Evolutionary conservation across 2,113 vertebrate genomes (phyloP).

Genomic region (Psophia crepitans): DNA sequence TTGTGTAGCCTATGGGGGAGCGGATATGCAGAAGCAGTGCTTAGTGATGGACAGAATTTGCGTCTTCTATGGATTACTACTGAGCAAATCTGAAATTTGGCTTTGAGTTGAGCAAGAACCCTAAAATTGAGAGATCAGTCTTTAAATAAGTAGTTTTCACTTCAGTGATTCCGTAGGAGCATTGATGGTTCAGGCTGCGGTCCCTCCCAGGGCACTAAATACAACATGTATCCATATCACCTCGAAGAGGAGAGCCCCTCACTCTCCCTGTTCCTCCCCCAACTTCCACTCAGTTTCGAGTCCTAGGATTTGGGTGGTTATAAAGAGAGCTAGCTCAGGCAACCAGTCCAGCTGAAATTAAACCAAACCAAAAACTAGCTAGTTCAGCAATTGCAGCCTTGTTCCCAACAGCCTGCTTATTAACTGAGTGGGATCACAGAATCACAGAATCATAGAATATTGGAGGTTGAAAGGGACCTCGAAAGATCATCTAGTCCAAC

Average conservation of each 20-base stretch:
- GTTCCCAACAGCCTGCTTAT: neutral
- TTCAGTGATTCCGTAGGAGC: neutral
- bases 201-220: neutral
- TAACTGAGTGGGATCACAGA: neutral
- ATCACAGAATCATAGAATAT: too few species aligned
- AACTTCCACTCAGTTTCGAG: neutral
- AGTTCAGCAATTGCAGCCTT: neutral
- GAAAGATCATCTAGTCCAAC: too few species aligned
- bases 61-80: neutral
- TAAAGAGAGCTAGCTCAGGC: neutral
- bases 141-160: neutral
- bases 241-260: neutral
- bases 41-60: neutral
- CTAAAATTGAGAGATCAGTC: neutral
- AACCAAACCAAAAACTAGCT: neutral
- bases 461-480: too few species aligned
- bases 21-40: neutral
- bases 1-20: neutral
- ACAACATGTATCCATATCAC: neutral
- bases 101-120: neutral
- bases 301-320: neutral
- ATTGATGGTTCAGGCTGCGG: neutral
- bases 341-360: neutral
- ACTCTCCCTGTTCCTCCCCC: neutral
- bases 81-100: neutral